Evolutionary conservation across 92 coral and sea anemone species (phyloP).

Genomic region (Scolanthus callimorphus): DNA sequence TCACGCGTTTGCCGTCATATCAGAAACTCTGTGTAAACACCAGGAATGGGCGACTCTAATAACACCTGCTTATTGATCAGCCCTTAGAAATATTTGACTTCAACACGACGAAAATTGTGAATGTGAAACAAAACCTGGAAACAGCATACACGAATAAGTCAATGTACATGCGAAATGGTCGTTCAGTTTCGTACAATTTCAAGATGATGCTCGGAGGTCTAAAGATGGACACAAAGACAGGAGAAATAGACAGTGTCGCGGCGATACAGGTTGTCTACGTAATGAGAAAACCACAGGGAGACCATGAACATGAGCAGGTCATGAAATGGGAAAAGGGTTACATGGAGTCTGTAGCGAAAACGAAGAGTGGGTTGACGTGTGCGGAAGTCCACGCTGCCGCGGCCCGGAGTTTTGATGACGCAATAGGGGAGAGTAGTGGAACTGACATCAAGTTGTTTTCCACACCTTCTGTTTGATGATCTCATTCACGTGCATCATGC

Average conservation of each 20-base stretch:
- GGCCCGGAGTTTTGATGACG: conserved; percentile 67
- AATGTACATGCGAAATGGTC: conserved; percentile 46
- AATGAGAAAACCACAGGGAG: conserved; percentile 36
- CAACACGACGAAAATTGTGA: conserved; percentile 8
- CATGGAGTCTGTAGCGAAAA: conserved; percentile 20
- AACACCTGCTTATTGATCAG: conserved; percentile 20
- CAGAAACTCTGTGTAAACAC: conserved; percentile 37
- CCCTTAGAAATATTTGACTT: conserved; percentile 52
- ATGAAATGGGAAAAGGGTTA: conserved; percentile 49
- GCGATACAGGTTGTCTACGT: conserved; percentile 61
- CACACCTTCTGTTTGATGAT: conserved; percentile 75
- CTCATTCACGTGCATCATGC: conserved; percentile 60
- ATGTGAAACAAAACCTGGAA: conserved; percentile 14
- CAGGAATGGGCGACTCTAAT: conserved; percentile 32
- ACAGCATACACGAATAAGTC: not conserved
- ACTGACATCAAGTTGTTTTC: conserved; percentile 64
- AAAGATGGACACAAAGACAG: conserved; percentile 1
- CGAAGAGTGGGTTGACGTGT: conserved; percentile 17
- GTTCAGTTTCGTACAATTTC: conserved; percentile 48
- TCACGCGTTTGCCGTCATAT: conserved; percentile 28
- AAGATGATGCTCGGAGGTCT: conserved; percentile 45
- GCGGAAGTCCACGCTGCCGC: conserved; percentile 39
- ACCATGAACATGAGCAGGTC: conserved; percentile 11
- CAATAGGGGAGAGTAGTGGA: conserved; percentile 71
- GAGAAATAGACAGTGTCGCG: conserved; percentile 30